These are phyloP conservation scores for Penaeus chinensis DNA, from an alignment of 1,140 invertebrate species.

Conservation along the genomic window DNA sequence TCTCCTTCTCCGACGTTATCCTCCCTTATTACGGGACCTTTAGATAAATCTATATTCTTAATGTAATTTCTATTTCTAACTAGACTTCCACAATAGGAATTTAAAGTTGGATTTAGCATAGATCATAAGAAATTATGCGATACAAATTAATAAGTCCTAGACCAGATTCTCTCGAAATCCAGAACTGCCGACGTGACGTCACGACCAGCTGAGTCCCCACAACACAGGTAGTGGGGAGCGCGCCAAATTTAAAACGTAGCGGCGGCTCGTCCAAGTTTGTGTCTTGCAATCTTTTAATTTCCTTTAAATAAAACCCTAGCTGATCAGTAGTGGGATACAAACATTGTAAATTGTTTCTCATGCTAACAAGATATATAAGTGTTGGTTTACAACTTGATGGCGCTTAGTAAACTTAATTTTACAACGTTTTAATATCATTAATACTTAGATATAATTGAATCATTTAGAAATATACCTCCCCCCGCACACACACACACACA, in stretches of 20 bases:
- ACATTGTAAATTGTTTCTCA: too few relatives aligned
- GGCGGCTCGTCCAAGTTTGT: not conserved
- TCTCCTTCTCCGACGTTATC: constrained; percentile 19
- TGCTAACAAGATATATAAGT: too few relatives aligned
- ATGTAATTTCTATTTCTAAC: not conserved
- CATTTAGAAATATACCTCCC: too few relatives aligned
- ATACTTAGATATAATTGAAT: too few relatives aligned
- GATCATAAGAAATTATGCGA: constrained; percentile 3
- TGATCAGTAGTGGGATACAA: too few relatives aligned
- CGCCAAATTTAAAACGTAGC: not conserved
- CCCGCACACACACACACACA: too few relatives aligned
- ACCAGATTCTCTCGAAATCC: constrained; percentile 5
- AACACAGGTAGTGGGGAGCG: constrained; percentile 22
- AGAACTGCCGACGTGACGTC: constrained; percentile 22
- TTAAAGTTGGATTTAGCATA: constrained; percentile 1
- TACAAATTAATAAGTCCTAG: constrained; percentile 6
- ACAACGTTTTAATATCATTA: too few relatives aligned
- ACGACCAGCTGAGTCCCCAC: constrained; percentile 17
- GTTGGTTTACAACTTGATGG: too few relatives aligned
- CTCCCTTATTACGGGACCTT: constrained; percentile 17
- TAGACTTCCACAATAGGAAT: not conserved
- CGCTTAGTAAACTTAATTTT: too few relatives aligned
- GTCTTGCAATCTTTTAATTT: not conserved
- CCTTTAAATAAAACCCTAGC: too few relatives aligned
- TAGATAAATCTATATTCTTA: not conserved